These are phyloP conservation scores for Rhinopithecus roxellana DNA, from an alignment of 2,113 vertebrate species.

Conservation along the genomic window DNA sequence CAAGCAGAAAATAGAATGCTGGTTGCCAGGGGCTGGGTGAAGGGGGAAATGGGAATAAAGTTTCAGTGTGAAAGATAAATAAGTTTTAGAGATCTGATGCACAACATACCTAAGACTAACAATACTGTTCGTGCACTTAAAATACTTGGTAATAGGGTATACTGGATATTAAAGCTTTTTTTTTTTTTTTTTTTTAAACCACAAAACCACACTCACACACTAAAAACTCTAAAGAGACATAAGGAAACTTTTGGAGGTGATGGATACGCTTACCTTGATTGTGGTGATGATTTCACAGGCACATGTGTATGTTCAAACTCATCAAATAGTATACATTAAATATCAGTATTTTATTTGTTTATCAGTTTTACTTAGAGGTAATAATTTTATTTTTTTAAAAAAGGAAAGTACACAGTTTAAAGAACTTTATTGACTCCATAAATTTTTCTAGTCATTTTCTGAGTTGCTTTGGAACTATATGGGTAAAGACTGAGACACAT, in stretches of 20 bases:
- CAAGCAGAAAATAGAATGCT: neutral
- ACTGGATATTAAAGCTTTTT: neutral
- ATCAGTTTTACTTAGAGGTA: neutral
- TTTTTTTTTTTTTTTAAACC: neutral
- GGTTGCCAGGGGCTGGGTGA: neutral
- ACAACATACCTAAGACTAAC: neutral
- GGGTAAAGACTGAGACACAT: neutral
- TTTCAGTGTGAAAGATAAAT: neutral
- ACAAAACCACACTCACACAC: neutral
- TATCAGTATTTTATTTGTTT: neutral
- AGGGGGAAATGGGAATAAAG: neutral
- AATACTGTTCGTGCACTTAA: neutral
- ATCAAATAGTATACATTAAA: neutral
- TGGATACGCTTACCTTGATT: neutral
- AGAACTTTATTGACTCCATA: neutral
- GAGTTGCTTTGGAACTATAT: neutral
- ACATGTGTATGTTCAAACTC: neutral
- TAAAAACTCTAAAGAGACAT: neutral
- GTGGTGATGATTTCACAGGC: neutral
- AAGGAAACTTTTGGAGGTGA: neutral
- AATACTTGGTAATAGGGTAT: neutral
- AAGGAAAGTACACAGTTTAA: neutral
- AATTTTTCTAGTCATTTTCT: constrained; percentile 1
- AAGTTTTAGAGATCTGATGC: neutral
- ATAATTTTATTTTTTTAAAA: neutral